phyloP scores from a whole-genome alignment of 2,113 vertebrate genomes.

The Indicator maculatus region DNA sequence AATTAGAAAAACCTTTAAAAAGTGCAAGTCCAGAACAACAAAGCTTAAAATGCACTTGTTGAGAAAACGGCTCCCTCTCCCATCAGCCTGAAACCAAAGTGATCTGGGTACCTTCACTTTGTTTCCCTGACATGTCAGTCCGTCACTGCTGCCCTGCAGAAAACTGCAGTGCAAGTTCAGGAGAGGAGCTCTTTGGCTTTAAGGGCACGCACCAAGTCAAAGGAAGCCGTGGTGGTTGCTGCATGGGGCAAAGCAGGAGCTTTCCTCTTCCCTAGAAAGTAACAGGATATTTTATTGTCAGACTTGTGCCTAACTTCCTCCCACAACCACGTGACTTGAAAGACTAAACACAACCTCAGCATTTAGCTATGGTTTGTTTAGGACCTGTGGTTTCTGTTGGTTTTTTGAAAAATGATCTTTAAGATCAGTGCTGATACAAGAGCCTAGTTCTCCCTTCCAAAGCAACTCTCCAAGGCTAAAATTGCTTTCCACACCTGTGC shows the following conservation, averaged over 20 bases:
- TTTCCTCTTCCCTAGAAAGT: not conserved
- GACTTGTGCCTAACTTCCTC: not conserved
- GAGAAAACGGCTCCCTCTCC: not conserved
- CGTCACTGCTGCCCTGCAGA: not conserved
- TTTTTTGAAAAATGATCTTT: not conserved
- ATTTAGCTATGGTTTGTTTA: not conserved
- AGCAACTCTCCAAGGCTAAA: not conserved
- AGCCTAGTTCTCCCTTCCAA: not conserved
- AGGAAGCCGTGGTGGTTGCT: not conserved
- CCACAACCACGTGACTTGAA: not conserved
- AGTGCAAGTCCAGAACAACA: not conserved
- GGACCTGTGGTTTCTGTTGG: not conserved
- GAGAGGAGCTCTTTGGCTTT: slow-evolving; percentile 43
- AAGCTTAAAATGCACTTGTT: slow-evolving; percentile 28
- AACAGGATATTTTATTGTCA: not conserved
- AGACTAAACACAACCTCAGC: not conserved
- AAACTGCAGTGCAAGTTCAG: not conserved
- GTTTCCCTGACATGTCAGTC: not conserved
- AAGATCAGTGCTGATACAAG: not conserved
- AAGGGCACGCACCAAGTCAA: not conserved
- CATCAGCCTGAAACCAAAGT: not conserved
- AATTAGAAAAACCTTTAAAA: not conserved
- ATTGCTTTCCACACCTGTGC: not conserved
- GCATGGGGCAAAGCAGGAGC: not conserved
- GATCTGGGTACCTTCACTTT: not conserved